Evolutionary conservation across 2,113 vertebrate genomes (phyloP), one percentile per base, ranked within the genome.

Genomic region (Gambusia holbrooki): DNA sequence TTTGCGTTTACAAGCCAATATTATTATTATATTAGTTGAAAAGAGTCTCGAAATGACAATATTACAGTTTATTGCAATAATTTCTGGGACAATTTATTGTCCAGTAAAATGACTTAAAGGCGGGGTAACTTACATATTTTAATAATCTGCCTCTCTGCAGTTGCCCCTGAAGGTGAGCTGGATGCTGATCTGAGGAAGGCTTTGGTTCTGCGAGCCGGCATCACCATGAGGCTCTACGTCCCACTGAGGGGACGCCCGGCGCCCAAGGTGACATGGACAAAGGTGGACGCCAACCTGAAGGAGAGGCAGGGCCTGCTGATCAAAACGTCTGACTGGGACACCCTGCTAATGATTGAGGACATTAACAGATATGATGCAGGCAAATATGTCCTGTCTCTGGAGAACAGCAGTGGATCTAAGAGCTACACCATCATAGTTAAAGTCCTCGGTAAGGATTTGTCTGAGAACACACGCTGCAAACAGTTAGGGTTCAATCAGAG

Each of bases 151-250:
- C 13, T 32, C 17, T 63, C 87, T 80, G 42, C 76, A 99, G 98
- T 98, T 88, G 93, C 97, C 82, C 97, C 98, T 75, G 98, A 99
- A 87, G 98, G 95, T 88, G 98, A 99, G 68, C 96, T 99, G 73
- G 97, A 98, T 79, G 98, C 98, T 37, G 98, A 99, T 40, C 89
- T 99, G 32, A 96, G 98, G 72, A 99, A 99, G 90, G 96, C 92
- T 35, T 94, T 99, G 91, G 94, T 99, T 60, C 90, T 99, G 62
- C 95, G 98, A 80, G 98, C 98, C 81, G 97, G 98, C 45, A 96
- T 98, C 85, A 99, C 97, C 69, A 95, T 99, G 97, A 97, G 98
- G 83, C 90, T 99, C 28, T 99, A 99, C 0, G 98, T 99, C 37
- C 98, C 98, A 10, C 93, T 99, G 35, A 97, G 94, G 93, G 98